phyloP scores from a whole-genome alignment of 2,797 vertebrate genomes.

The Clarias platycephalus region DNA sequence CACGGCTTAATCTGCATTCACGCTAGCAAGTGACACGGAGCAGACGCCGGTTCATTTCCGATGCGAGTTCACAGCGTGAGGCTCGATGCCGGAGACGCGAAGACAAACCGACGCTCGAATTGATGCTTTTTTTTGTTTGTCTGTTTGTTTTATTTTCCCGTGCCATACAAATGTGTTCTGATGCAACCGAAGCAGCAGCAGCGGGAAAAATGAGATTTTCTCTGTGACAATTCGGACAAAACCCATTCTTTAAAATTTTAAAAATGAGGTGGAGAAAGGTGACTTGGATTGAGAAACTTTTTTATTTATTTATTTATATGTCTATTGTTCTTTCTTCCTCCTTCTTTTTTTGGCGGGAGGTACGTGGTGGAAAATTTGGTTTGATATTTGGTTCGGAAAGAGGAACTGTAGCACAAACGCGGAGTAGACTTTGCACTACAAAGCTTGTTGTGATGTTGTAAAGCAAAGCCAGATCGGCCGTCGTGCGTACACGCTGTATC shows the following conservation, averaged over 20 bases:
- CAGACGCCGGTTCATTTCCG: background rate
- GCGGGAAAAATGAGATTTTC: background rate
- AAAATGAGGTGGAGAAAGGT: too few species aligned
- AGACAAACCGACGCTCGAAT: background rate
- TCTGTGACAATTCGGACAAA: background rate
- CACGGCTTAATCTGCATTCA: constrained; percentile 7
- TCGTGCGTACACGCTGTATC: too few species aligned
- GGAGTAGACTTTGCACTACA: too few species aligned
- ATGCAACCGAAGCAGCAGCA: background rate
- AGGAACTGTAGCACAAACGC: too few species aligned
- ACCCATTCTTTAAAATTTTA: background rate
- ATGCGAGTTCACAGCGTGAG: constrained; percentile 16
- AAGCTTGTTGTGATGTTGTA: too few species aligned
- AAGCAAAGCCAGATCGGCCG: too few species aligned
- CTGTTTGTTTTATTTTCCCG: background rate
- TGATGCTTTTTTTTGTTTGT: background rate
- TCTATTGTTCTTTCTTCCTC: too few species aligned
- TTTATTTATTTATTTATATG: too few species aligned
- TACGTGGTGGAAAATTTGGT: too few species aligned
- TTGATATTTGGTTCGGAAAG: too few species aligned
- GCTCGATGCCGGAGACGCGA: background rate
- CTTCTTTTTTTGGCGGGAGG: too few species aligned
- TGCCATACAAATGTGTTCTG: background rate
- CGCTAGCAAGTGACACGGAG: background rate
- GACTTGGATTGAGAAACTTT: too few species aligned